Percentiles rank a stretch among this genome's conserved stretches.
These are phyloP conservation scores for Auanema freiburgensis DNA, from an alignment of 2,888 invertebrate species.

Conservation along the genomic window DNA sequence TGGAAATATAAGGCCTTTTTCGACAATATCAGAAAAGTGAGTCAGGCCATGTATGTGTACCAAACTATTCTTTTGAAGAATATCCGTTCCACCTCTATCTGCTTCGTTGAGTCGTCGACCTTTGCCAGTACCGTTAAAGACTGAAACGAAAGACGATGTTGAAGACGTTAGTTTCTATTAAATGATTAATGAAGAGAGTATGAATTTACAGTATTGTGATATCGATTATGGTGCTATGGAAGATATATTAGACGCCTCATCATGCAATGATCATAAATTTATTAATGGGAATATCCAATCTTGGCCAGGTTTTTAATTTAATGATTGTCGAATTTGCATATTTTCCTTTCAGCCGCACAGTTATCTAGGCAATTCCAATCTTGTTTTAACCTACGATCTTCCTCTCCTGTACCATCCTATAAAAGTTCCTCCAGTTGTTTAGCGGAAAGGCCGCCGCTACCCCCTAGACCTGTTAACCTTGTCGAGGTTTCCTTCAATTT, in stretches of 20 bases:
- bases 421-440: background rate
- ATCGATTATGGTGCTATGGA: slow-evolving; percentile 27
- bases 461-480: slow-evolving; percentile 17
- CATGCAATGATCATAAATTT: background rate
- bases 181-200: background rate
- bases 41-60: background rate
- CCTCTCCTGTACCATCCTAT: slow-evolving; percentile 11
- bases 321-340: background rate
- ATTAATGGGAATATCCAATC: slow-evolving; percentile 17
- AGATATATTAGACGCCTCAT: slow-evolving; percentile 19
- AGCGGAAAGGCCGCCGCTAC: slow-evolving; percentile 12
- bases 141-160: slow-evolving; percentile 13
- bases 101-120: slow-evolving; percentile 14
- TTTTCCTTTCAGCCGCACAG: background rate
- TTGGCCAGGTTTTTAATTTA: background rate
- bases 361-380: slow-evolving; percentile 20
- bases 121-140: slow-evolving; percentile 16
- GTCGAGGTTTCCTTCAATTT: background rate
- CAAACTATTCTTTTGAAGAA: slow-evolving; percentile 1
- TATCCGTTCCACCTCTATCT: slow-evolving; percentile 18
- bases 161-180: slow-evolving; percentile 16
- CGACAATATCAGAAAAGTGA: slow-evolving; percentile 3
- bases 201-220: slow-evolving; percentile 22
- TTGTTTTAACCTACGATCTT: slow-evolving; percentile 13
- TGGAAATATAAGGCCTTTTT: background rate